Evolutionary conservation across 1,140 invertebrate genomes (phyloP).

Genomic region (Cotesia typhae): DNA sequence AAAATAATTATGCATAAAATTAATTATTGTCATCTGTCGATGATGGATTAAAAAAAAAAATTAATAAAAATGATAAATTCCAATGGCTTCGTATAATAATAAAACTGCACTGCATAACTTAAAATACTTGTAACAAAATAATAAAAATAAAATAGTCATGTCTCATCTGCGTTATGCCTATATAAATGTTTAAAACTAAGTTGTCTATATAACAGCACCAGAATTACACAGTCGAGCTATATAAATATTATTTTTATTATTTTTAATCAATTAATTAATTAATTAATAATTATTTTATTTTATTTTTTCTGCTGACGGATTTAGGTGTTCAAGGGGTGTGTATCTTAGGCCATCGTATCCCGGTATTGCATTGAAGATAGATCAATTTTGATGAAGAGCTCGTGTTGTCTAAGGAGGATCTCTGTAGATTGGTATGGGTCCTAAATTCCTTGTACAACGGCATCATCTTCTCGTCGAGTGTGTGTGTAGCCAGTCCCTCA

Average conservation of each 20-base stretch:
- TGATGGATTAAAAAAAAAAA: background rate
- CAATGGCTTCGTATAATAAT: conserved; percentile 7
- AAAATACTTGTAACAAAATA: background rate
- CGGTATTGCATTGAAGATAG: background rate
- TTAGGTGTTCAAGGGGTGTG: background rate
- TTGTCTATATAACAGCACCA: conserved; percentile 13
- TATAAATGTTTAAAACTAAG: no score
- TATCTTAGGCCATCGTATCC: conserved; percentile 13
- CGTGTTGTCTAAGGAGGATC: background rate
- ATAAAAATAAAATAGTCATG: background rate
- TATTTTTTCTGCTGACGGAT: background rate
- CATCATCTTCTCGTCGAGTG: no score
- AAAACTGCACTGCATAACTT: background rate
- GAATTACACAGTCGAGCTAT: conserved; percentile 2
- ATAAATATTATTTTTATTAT: background rate
- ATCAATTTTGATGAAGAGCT: background rate
- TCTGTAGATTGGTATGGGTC: background rate
- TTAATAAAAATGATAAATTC: background rate
- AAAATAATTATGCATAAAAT: background rate
- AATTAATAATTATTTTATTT: background rate
- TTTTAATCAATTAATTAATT: background rate
- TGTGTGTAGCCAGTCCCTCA: no score
- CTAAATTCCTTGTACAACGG: no score
- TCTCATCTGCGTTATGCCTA: background rate
- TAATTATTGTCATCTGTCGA: conserved; percentile 12